Base-by-base conservation (phyloP, 2,888 invertebrate species). In the Litoditis marina region DNA sequence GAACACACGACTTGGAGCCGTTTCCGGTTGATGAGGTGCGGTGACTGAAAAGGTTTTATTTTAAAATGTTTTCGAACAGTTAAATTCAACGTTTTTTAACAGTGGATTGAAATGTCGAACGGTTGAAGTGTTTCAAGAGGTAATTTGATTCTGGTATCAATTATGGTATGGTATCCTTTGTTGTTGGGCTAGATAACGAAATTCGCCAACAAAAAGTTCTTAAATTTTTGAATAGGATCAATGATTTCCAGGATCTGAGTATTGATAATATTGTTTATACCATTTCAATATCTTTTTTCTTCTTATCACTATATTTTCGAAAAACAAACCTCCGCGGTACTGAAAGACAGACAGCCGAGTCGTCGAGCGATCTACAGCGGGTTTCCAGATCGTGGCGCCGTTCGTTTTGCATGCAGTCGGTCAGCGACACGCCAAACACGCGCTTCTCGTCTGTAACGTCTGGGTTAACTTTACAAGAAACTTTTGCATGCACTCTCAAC, bases 321-420 rank as follows among this genome's bases (percentile, higher is more conserved):
- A 6, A 4, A 8, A 11, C 22, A 4, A 54, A 62, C 56, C 44
- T 56, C 6, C 46, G n/a, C 11, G 51, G 60, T n/a, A 44, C 11
- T 13, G 66, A 46, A 39, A 67, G 59, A 19, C 56, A 62, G 3
- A 68, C 69, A 2, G 68, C 62, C 2, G 72, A 69, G 47, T 72
- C 72, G 47, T 72, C 72, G 8, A 72, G 60, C 1, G 69, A 69
- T 27, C 72, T 54, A 44, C 72, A 72, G 16, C 72, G 64, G 50
- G 64, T 69, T 58, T 69, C 72, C 57, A 66, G 62, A 60, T 72
- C 72, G 57, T 69, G 42, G 8, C 88, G 80, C 64, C 87, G 84
- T 84, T 92, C 92, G 76, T 91, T 90, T 81, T 90, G 89, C 76
- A 93, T 88, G 83, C 92, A 92, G 82, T 90, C 90, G 57, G 89